Conservation (phyloP, 2,888 invertebrate genomes). For the Vandiemenella viatica region DNA sequence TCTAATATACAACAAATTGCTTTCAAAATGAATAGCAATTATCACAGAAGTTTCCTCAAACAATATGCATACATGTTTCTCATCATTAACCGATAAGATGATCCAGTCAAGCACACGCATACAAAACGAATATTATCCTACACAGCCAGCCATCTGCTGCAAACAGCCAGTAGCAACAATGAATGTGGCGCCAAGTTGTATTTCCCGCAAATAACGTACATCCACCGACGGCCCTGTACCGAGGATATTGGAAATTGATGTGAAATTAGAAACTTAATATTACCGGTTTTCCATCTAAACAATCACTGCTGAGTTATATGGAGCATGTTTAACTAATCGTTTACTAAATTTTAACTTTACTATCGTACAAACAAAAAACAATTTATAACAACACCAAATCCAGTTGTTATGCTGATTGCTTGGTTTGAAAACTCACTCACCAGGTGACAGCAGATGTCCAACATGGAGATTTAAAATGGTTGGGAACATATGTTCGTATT, state of each 20-base stretch:
- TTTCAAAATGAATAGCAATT: too few species aligned
- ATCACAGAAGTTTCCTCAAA: too few species aligned
- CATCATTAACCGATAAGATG: neutral
- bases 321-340: too few species aligned
- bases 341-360: too few species aligned
- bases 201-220: conserved; percentile 18
- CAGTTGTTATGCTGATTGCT: neutral
- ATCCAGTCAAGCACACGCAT: neutral
- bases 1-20: conserved; percentile 1
- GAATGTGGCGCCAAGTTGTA: conserved; percentile 19
- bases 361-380: too few species aligned
- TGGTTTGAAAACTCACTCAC: neutral
- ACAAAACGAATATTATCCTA: neutral
- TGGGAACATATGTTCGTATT: too few species aligned
- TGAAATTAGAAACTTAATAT: too few species aligned
- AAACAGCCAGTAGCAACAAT: conserved; percentile 17
- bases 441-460: neutral
- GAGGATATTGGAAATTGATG: too few species aligned
- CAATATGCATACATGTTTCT: too few species aligned
- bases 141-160: conserved; percentile 17
- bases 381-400: too few species aligned
- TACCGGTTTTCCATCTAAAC: too few species aligned
- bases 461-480: neutral
- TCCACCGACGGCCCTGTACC: conserved; percentile 15
- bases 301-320: too few species aligned